phyloP scores from a whole-genome alignment of 2,888 invertebrate genomes.

The Tenthredo notha region DNA sequence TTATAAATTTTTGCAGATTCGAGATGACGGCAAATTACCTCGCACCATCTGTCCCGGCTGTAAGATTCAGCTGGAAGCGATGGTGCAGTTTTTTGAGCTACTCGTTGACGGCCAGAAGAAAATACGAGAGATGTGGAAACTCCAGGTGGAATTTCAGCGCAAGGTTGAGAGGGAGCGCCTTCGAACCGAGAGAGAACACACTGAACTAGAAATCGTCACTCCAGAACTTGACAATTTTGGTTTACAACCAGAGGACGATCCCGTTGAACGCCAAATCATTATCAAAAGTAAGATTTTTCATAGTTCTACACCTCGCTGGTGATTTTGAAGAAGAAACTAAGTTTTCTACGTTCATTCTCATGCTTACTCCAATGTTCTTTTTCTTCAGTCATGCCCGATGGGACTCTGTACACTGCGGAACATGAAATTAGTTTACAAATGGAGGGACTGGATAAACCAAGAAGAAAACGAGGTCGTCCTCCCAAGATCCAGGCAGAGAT shows the following conservation, averaged over 20 bases:
- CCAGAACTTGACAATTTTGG: slow-evolving; percentile 61
- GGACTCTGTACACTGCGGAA: slow-evolving; percentile 83
- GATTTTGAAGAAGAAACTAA: not conserved
- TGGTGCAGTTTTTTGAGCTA: slow-evolving; percentile 87
- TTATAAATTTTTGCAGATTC: slow-evolving; percentile 80
- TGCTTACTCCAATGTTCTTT: no score
- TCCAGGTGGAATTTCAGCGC: slow-evolving; percentile 77
- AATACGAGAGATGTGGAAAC: slow-evolving; percentile 79
- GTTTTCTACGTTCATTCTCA: not conserved
- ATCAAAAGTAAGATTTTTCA: slow-evolving; percentile 78
- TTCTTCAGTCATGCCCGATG: slow-evolving; percentile 81
- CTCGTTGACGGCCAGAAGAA: slow-evolving; percentile 86
- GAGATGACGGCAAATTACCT: slow-evolving; percentile 86
- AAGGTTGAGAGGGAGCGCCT: slow-evolving; percentile 74
- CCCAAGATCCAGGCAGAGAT: slow-evolving; percentile 80
- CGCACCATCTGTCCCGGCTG: slow-evolving; percentile 89
- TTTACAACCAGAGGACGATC: slow-evolving; percentile 66
- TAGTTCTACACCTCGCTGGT: not conserved
- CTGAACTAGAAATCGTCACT: slow-evolving; percentile 62
- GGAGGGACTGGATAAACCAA: slow-evolving; percentile 84
- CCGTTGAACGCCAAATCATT: slow-evolving; percentile 78
- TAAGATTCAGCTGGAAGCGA: slow-evolving; percentile 87
- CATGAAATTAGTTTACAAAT: slow-evolving; percentile 84
- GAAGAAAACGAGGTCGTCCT: slow-evolving; percentile 86
- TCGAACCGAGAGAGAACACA: slow-evolving; percentile 64